Evolutionary conservation across 1,140 invertebrate genomes (phyloP), one percentile per base, ranked within the genome.

Genomic region (Ctenoplectra terminalis): DNA sequence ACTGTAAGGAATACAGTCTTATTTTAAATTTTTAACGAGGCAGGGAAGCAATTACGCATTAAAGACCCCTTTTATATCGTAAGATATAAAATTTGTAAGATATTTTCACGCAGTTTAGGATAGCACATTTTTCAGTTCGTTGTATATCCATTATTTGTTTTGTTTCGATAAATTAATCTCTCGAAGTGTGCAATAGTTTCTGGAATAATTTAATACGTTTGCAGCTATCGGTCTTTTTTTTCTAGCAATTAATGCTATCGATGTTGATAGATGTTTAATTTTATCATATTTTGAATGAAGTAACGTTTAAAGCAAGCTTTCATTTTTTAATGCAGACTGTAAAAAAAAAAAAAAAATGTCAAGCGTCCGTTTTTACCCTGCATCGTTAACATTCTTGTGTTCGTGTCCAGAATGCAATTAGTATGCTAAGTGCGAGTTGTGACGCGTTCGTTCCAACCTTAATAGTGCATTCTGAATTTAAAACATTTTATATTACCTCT

Each of bases 371-470:
- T 61, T 60, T 61, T 23, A 15, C 26, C n/a, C 48, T 66, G 8
- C 37, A 26, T 66, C 63, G 26, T 40, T 66, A 43, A 61, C 17
- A 61, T 66, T 66, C 37, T 48, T 23, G 11, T 17, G n/a, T 48
- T 46, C 63, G 63, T 66, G 63, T 43, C 40, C 20, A 43, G 63
- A 66, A 66, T 48, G 63, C 43, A 61, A 61, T 61, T 61, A 61
- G 58, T 61, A 61, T 61, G 58, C 58, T 61, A 61, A 61, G 17
- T 34, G 31, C 31, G 63, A 48, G 63, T 48, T 26, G 43, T 29
- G n/a, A 43, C 13, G 37, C 40, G n/a, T 20, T 29, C n/a, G n/a
- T 26, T 23, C 37, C n/a, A 61, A 61, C 13, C 63, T 26, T 26
- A 26, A 66, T 66, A 66, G 31, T n/a, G 31, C 6, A 61, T 66